These are phyloP conservation scores for Tipula vernalis DNA, from an alignment of 2,888 invertebrate genomes.

Conservation along the genomic window DNA sequence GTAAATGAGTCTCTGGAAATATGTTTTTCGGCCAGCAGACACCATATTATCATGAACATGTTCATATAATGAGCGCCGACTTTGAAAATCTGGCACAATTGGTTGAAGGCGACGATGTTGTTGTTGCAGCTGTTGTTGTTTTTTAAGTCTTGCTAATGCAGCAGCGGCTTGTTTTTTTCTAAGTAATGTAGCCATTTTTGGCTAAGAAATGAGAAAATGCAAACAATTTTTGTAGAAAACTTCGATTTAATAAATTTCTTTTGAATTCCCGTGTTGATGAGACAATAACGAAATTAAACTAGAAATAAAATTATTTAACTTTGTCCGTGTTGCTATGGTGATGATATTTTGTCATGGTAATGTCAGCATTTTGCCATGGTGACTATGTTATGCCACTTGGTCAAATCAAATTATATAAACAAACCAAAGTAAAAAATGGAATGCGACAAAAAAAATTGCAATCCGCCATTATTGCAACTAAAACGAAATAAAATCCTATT, in stretches of 20 bases:
- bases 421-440: too few species aligned
- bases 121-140: conserved; percentile 12
- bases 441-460: too few species aligned
- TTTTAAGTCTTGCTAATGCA: background rate
- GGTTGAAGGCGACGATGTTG: background rate
- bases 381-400: too few species aligned
- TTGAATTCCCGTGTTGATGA: background rate
- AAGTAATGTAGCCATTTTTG: background rate
- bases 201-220: too few species aligned
- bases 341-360: too few species aligned
- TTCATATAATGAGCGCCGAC: conserved; percentile 15
- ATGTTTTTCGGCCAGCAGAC: conserved; percentile 13
- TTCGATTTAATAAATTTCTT: background rate
- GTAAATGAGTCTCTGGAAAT: conserved; percentile 17
- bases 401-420: too few species aligned
- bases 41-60: conserved; percentile 16
- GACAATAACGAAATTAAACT: background rate
- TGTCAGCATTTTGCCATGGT: too few species aligned
- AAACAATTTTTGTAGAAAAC: background rate
- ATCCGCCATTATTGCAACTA: too few species aligned
- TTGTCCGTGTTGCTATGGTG: too few species aligned
- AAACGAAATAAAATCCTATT: too few species aligned
- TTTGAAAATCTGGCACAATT: conserved; percentile 13
- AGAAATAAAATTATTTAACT: too few species aligned
- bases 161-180: background rate